Base-by-base conservation (phyloP, 1,140 invertebrate species). In the Drosophila sproati region DNA sequence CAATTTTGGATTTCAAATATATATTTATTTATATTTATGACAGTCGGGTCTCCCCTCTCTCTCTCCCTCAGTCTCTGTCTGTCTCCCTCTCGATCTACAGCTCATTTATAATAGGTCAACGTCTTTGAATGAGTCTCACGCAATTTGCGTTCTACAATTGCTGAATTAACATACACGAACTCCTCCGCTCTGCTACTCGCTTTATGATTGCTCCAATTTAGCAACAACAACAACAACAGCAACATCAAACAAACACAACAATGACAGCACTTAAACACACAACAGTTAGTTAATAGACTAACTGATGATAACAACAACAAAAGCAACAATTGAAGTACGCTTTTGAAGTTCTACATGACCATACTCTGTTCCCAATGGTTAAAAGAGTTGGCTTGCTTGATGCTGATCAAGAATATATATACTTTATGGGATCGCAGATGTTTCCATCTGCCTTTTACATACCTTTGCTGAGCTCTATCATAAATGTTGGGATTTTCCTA, bases 131-230 rank as follows among this genome's bases (percentile, higher is more conserved):
- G 77, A 76, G 72, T 83, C 80, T 80, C 80, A 83, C 77, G 77
- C 80, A 83, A 83, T 83, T 83, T 80, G 59, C 67, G 78, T 62
- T 72, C 47, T 77, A 66, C 60, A 83, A 83, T 83, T 72, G 67
- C 73, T 79, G 57, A 83, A 83, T 83, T 79, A 67, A 55, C 80
- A 78, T 75, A 64, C 48, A 34, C 63, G 4, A 8, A 41, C 3
- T 35, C 8, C 41, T n/a, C 39, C 37, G 3, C 12, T 31, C 41
- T 10, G 6, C 47, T 39, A 20, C 43, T 54, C 31, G n/a, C 77
- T 45, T 63, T 10, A 6, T 28, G 71, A 41, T 72, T 73, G 68
- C 73, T 76, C 66, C 47, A 73, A 31, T 76, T 76, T 29, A 66
- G 55, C 20, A 59, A 32, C 39, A 63, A 41, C 12, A 35, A 60